These are phyloP conservation scores for Drosophila pseudotakahashii DNA, from an alignment of 2,888 invertebrate species.

Conservation along the genomic window DNA sequence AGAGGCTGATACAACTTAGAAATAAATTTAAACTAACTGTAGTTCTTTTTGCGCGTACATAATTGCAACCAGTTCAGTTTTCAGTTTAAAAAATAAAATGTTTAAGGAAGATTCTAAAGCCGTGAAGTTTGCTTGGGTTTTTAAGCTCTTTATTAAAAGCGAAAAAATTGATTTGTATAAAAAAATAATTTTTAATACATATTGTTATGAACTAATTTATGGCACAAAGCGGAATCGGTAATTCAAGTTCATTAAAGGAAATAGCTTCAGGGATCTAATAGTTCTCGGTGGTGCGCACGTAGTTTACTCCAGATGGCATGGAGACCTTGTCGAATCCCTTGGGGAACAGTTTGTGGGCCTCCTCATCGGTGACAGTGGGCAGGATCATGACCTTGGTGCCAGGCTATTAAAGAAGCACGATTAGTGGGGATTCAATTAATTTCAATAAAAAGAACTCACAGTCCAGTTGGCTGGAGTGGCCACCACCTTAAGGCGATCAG, in stretches of 20 bases:
- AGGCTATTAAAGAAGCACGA: conserved; percentile 86
- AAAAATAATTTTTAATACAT: neutral
- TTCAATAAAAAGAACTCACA: conserved; percentile 85
- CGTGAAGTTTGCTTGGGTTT: no score
- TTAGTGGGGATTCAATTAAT: conserved; percentile 86
- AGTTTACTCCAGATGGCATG: conserved; percentile 91
- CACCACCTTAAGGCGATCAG: conserved; percentile 86
- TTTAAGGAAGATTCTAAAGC: no score
- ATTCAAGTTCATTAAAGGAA: neutral
- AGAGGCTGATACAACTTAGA: no score
- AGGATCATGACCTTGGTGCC: conserved; percentile 93
- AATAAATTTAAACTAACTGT: no score
- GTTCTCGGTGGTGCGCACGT: conserved; percentile 90
- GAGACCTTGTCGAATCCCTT: conserved; percentile 88
- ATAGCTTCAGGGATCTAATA: conserved; percentile 84
- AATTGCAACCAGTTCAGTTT: no score
- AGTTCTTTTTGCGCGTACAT: neutral
- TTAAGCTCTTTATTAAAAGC: no score
- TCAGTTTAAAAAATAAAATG: no score
- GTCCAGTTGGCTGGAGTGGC: conserved; percentile 85
- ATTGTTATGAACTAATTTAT: neutral
- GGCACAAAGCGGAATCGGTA: neutral
- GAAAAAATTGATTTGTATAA: neutral
- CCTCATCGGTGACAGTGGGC: conserved; percentile 88
- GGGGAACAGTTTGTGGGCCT: conserved; percentile 88